A percentile compares a stretch with the other conserved stretches of the same genome.
phyloP scores from a whole-genome alignment of 2,797 vertebrate species.

The Pogonophryne albipinna region DNA sequence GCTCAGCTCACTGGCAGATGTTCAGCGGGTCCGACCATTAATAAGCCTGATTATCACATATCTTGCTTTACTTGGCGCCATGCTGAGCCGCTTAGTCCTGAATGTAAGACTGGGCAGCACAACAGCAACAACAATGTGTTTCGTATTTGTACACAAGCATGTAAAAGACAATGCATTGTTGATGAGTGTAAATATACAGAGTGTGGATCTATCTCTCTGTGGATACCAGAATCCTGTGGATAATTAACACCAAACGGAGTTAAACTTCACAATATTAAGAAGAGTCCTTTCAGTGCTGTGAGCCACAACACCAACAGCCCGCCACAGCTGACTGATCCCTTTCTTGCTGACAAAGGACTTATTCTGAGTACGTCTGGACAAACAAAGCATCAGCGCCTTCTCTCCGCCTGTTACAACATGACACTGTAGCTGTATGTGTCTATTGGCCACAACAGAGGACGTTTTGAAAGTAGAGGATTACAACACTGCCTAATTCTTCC shows the following conservation, averaged over 20 bases:
- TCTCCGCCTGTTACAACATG: conserved; percentile 63
- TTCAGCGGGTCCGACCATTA: conserved; percentile 3
- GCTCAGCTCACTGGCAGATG: conserved; percentile 25
- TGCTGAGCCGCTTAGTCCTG: conserved; percentile 1
- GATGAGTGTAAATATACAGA: not conserved
- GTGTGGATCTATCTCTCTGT: too few relatives aligned
- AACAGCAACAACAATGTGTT: not conserved
- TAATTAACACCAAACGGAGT: not conserved
- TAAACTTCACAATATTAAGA: conserved; percentile 26
- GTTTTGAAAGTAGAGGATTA: conserved; percentile 51
- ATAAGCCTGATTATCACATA: conserved; percentile 45
- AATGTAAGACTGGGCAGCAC: not conserved
- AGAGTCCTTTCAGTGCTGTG: conserved; percentile 17
- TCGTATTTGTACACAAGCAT: conserved; percentile 1
- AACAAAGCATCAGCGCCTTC: conserved; percentile 63
- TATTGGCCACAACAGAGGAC: conserved; percentile 28
- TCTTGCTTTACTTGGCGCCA: conserved; percentile 24
- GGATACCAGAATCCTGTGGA: conserved; percentile 7
- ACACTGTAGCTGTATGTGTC: conserved; percentile 39
- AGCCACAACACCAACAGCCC: conserved; percentile 28
- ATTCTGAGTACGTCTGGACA: conserved; percentile 52
- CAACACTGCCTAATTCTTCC: conserved; percentile 53
- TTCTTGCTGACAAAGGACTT: conserved; percentile 67
- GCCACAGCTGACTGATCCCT: conserved; percentile 59
- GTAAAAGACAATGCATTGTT: not conserved